Evolutionary conservation across 2,113 vertebrate genomes (phyloP), one percentile per base, ranked within the genome.

Genomic region (Capreolus pygargus): DNA sequence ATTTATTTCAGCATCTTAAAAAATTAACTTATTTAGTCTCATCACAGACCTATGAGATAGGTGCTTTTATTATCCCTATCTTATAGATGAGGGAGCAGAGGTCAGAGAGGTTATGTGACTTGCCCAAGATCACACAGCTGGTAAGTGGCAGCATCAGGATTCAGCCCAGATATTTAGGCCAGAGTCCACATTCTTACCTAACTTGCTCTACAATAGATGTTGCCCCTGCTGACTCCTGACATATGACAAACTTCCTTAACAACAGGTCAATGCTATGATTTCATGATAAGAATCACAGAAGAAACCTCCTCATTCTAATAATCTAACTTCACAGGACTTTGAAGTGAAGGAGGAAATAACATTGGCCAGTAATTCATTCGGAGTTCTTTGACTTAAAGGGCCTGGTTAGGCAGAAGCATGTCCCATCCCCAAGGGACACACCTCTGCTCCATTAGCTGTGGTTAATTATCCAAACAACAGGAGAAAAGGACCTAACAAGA

Each of bases 1-100:
- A 17, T 50, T 96, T 16, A 85, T 89, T 58, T 89, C 45, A 94
- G 60, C 47, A 55, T 45, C 81, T 74, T 33, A 52, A 74, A 94
- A 52, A 39, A 61, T 76, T 45, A 55, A 55, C 36, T 23, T 47
- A 25, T 94, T 91, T 82, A 47, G 54, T 83, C 36, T 39, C 55
- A 76, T 25, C 36, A 55, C 54, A 76, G 81, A 39, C 89, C 33
- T 88, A 3, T 43, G 61, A 92, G 36, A 61, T 76, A 60, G 45
- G 28, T 83, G 30, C 54, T 6, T 9, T 55, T 82, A 50, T 58
- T 87, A 39, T 21, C 23, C 21, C 86, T 54, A 36, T 93, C 43
- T 83, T 88, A 33, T 64, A 88, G 52, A 43, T 55, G 28, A 91
- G n/a, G 84, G 50, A n/a, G 52, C n/a, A 83, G 84, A 91, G 43